These are phyloP conservation scores for Eremophila alpestris DNA, from an alignment of 2,797 vertebrate species.

Conservation along the genomic window DNA sequence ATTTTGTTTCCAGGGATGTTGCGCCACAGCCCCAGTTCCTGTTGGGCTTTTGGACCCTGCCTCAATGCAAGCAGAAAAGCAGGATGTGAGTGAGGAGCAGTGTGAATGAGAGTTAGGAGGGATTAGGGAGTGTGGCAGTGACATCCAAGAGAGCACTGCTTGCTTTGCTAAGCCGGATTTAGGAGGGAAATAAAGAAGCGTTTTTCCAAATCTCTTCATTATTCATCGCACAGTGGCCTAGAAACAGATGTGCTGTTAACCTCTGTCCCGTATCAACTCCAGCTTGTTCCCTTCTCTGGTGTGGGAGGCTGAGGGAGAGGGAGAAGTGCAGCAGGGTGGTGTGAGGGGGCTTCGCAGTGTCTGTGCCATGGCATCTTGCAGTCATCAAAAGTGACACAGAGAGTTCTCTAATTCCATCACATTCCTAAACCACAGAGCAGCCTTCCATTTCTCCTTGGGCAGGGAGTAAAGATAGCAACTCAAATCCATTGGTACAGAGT, in stretches of 20 bases:
- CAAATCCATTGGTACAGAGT: neutral
- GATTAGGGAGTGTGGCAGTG: neutral
- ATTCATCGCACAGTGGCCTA: neutral
- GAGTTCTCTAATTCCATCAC: neutral
- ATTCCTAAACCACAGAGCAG: neutral
- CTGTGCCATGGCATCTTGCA: accelerated
- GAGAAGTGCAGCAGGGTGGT: neutral
- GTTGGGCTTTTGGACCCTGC: neutral
- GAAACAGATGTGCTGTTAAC: neutral
- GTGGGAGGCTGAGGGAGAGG: neutral
- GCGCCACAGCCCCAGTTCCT: neutral
- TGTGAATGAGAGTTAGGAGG: neutral
- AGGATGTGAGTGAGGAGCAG: neutral
- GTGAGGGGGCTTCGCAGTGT: accelerated
- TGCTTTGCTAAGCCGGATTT: neutral
- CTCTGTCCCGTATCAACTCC: neutral
- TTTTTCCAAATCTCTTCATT: slow-evolving; percentile 14
- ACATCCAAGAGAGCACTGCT: neutral
- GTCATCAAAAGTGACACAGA: accelerated
- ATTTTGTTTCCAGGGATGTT: neutral
- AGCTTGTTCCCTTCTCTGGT: neutral
- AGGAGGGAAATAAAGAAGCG: neutral
- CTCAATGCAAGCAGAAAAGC: neutral
- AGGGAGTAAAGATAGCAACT: neutral
- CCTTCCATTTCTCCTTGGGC: neutral